A percentile compares a stretch with the other conserved stretches of the same genome.
Evolutionary conservation across 2,888 invertebrate genomes (phyloP).

Genomic region (Eupithecia exiguata): DNA sequence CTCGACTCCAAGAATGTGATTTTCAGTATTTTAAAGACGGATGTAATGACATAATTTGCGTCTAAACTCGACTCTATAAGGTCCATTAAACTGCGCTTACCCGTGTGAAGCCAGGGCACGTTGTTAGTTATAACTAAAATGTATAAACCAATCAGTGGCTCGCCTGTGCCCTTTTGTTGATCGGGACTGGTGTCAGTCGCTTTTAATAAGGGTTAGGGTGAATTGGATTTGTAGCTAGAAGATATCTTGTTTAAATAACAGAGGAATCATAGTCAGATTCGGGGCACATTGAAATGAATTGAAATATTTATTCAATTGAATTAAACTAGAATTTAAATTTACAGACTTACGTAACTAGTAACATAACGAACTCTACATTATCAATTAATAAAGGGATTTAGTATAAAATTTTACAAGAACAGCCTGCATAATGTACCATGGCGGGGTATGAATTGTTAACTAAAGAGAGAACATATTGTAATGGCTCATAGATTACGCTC

Average conservation of each 20-base stretch:
- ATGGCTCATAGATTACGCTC: too few relatives aligned
- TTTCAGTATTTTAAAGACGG: too few relatives aligned
- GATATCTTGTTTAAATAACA: constrained; percentile 2
- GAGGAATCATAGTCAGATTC: neutral
- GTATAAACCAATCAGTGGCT: constrained; percentile 20
- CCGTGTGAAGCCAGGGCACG: neutral
- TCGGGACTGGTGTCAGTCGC: constrained; percentile 29
- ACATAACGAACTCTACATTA: too few relatives aligned
- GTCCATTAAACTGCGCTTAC: neutral
- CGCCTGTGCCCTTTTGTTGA: constrained; percentile 31
- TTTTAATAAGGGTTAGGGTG: constrained; percentile 26
- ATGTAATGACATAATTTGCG: neutral
- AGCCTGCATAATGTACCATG: too few relatives aligned
- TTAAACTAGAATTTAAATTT: too few relatives aligned
- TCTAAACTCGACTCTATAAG: neutral
- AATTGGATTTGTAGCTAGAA: constrained; percentile 3
- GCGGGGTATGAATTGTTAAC: too few relatives aligned
- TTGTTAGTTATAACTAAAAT: constrained; percentile 17
- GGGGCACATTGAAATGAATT: neutral
- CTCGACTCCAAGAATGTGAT: too few relatives aligned
- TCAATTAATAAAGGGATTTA: too few relatives aligned
- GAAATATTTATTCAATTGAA: too few relatives aligned
- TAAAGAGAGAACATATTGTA: too few relatives aligned
- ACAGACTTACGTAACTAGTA: too few relatives aligned
- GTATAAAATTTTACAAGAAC: too few relatives aligned